phyloP scores from a whole-genome alignment of 2,888 invertebrate genomes.

The Vannuccia rotundouncinata region DNA sequence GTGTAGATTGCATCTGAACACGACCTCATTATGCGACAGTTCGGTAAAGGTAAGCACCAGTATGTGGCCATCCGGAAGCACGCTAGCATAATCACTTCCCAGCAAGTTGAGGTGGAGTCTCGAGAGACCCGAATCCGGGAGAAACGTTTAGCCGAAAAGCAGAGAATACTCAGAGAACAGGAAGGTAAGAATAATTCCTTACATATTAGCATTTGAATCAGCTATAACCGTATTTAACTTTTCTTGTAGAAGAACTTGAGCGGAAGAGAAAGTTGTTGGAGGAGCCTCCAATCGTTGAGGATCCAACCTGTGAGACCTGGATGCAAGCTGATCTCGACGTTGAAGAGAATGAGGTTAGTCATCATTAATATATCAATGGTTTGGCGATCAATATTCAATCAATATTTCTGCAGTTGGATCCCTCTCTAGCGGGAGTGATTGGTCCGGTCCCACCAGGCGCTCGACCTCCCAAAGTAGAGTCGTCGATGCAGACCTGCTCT shows the following conservation, averaged over 20 bases:
- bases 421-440: background rate
- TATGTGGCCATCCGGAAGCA: background rate
- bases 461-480: conserved; percentile 1
- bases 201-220: too few species aligned
- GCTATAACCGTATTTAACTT: too few species aligned
- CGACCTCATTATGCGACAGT: background rate
- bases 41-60: background rate
- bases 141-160: background rate
- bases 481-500: background rate
- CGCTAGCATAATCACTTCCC: background rate
- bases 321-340: too few species aligned
- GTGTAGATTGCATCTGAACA: background rate
- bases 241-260: too few species aligned
- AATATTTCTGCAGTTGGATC: background rate
- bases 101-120: background rate
- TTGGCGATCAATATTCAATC: too few species aligned
- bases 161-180: background rate
- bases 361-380: too few species aligned
- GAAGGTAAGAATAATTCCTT: background rate
- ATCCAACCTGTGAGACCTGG: too few species aligned
- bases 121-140: background rate
- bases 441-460: background rate
- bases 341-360: too few species aligned
- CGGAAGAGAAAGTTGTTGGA: too few species aligned
- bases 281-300: too few species aligned